phyloP scores from a whole-genome alignment of 2,797 vertebrate species.

The Hirundo rustica region DNA sequence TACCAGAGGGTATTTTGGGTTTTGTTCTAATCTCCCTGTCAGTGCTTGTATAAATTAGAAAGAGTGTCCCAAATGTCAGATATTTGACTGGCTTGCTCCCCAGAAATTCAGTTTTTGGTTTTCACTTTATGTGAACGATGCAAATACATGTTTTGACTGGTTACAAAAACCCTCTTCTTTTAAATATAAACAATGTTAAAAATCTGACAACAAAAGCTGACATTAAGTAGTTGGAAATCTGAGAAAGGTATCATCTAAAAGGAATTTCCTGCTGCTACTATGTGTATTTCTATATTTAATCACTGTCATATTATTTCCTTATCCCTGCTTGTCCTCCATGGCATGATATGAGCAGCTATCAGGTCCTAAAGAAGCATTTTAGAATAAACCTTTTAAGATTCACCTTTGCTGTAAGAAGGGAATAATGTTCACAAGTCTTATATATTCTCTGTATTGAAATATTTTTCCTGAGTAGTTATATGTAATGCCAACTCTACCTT shows the following conservation, averaged over 20 bases:
- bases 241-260: neutral
- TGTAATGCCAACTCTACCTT: neutral
- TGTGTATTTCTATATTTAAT: neutral
- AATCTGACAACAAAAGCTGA: neutral
- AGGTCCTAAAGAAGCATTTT: neutral
- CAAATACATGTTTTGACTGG: neutral
- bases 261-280: neutral
- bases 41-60: neutral
- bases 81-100: neutral
- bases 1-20: neutral
- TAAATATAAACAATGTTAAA: neutral
- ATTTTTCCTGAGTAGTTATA: neutral
- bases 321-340: neutral
- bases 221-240: neutral
- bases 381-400: neutral
- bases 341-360: neutral
- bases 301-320: neutral
- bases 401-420: neutral
- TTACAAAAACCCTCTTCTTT: neutral
- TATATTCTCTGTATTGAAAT: neutral
- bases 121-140: neutral
- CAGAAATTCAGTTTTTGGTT: neutral
- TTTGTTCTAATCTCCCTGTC: constrained; percentile 24
- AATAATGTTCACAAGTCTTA: neutral
- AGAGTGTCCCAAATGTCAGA: neutral